Percentiles rank a stretch among this genome's conserved stretches.
phyloP scores from a whole-genome alignment of 2,797 vertebrate species.

The Periophthalmus magnuspinnatus region DNA sequence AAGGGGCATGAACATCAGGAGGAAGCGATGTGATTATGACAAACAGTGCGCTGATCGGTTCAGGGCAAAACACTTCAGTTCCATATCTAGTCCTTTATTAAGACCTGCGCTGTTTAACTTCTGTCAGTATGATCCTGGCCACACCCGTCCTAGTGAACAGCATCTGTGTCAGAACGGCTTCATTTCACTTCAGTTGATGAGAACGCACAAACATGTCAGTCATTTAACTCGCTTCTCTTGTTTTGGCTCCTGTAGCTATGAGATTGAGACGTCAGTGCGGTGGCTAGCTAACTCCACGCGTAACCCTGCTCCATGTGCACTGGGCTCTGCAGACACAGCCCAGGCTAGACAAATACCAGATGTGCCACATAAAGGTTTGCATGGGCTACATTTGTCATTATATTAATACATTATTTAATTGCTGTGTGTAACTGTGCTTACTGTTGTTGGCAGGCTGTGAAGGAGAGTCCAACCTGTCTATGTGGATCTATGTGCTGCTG shows the following conservation, averaged over 20 bases:
- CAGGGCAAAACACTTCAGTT: too few species aligned
- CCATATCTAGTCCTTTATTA: too few species aligned
- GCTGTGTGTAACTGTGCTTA: background rate
- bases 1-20: too few species aligned
- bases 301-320: conserved; percentile 80
- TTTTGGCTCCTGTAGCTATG: conserved; percentile 79
- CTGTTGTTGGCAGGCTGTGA: conserved; percentile 61
- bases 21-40: too few species aligned
- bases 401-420: background rate
- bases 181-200: too few species aligned
- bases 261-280: conserved; percentile 81
- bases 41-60: too few species aligned
- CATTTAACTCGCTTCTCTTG: background rate
- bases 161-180: too few species aligned
- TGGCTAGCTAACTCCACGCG: conserved; percentile 80
- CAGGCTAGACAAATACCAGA: conserved; percentile 45
- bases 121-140: too few species aligned
- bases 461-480: conserved; percentile 69
- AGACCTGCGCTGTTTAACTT: background rate
- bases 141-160: too few species aligned
- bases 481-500: conserved; percentile 78
- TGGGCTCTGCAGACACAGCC: conserved; percentile 43
- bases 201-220: background rate
- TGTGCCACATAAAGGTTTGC: conserved; percentile 58
- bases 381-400: background rate